Evolutionary conservation across 2,888 invertebrate genomes (phyloP).

Genomic region (Phymatocera aterrima): DNA sequence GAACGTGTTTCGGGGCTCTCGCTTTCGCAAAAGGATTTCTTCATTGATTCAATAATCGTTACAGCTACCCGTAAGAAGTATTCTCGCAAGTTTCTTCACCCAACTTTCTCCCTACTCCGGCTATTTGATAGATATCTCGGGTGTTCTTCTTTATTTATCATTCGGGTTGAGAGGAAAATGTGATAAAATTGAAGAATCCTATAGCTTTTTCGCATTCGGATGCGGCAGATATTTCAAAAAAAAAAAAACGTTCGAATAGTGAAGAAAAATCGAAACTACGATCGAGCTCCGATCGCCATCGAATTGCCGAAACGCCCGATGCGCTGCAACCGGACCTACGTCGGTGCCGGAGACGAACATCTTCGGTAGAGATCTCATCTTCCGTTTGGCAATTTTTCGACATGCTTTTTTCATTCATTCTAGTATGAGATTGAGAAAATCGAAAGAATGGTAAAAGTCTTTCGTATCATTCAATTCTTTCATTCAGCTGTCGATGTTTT

Average conservation of each 20-base stretch:
- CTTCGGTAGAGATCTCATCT: background rate
- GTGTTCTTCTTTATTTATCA: too few relatives aligned
- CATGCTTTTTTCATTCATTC: background rate
- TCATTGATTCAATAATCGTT: constrained; percentile 19
- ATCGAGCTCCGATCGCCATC: too few relatives aligned
- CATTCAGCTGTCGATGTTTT: background rate
- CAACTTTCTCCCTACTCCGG: background rate
- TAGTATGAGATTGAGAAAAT: background rate
- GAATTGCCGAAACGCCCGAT: background rate
- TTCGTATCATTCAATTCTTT: background rate
- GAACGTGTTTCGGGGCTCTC: constrained; percentile 5
- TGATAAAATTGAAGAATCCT: too few relatives aligned
- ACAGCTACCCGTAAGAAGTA: background rate
- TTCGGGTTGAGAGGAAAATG: too few relatives aligned
- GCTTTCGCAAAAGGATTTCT: constrained; percentile 13
- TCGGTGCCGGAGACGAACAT: background rate
- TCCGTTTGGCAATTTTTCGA: too few relatives aligned
- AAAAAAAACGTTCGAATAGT: too few relatives aligned
- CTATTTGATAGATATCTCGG: background rate
- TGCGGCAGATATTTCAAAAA: too few relatives aligned
- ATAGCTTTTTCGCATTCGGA: too few relatives aligned
- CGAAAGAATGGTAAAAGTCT: background rate
- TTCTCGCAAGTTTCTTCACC: too few relatives aligned
- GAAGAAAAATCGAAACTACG: background rate
- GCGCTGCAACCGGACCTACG: constrained; percentile 7